Evolutionary conservation across 1,140 invertebrate species (phyloP).

Genomic region (Panagrolaimus sp.): DNA sequence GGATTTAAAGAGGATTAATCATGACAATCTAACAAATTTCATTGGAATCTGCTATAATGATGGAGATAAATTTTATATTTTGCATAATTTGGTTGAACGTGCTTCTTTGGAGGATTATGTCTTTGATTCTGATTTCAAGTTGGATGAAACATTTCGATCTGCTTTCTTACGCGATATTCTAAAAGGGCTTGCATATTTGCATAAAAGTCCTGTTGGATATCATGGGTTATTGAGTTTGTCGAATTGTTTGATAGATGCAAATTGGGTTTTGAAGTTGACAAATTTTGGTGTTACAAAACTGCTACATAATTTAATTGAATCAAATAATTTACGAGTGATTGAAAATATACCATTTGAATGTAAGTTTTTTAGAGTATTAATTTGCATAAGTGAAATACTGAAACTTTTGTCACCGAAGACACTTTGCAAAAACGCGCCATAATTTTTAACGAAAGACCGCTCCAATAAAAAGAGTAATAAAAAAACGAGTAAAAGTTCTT

Average conservation of each 20-base stretch:
- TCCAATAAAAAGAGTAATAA: too few species aligned
- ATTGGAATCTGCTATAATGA: conserved; percentile 51
- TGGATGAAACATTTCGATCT: conserved; percentile 38
- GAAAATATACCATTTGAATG: background rate
- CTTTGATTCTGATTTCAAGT: conserved; percentile 40
- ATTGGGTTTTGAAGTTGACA: conserved; percentile 56
- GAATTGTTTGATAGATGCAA: conserved; percentile 53
- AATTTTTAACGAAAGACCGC: too few species aligned
- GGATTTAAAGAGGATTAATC: conserved; percentile 42
- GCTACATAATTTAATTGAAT: conserved; percentile 40
- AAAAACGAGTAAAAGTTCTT: too few species aligned
- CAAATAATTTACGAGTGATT: conserved; percentile 38
- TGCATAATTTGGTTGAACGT: conserved; percentile 48
- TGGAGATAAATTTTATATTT: conserved; percentile 42
- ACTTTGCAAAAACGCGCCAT: too few species aligned
- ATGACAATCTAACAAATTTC: conserved; percentile 49
- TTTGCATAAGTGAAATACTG: too few species aligned
- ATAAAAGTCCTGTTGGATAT: conserved; percentile 50
- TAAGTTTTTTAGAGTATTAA: background rate
- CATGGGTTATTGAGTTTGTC: conserved; percentile 43
- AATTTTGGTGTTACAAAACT: conserved; percentile 50
- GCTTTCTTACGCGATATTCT: conserved; percentile 36
- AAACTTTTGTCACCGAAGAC: too few species aligned
- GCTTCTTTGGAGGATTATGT: conserved; percentile 51
- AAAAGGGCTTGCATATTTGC: conserved; percentile 45